phyloP scores from a whole-genome alignment of 1,140 invertebrate species.

The Eurytemora carolleeae region DNA sequence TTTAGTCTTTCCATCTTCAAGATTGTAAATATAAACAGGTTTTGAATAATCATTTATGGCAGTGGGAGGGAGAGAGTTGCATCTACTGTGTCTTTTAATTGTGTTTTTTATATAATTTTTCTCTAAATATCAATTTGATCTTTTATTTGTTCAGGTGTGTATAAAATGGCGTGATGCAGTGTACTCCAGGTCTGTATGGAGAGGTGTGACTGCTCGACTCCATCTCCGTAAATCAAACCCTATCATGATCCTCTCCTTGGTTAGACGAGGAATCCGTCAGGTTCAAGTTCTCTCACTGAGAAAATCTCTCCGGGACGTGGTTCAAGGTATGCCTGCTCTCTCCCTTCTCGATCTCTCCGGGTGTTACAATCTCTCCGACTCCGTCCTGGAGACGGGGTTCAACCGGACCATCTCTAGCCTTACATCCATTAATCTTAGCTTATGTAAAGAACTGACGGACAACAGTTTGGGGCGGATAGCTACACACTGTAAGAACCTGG shows the following conservation, averaged over 20 bases:
- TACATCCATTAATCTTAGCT: slow-evolving; percentile 57
- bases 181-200: slow-evolving; percentile 74
- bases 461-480: slow-evolving; percentile 56
- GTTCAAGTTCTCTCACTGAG: slow-evolving; percentile 70
- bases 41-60: too few relatives aligned
- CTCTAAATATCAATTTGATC: too few relatives aligned
- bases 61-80: too few relatives aligned
- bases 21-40: too few relatives aligned
- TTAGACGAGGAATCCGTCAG: slow-evolving; percentile 59
- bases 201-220: slow-evolving; percentile 68
- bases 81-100: too few relatives aligned
- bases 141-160: too few relatives aligned
- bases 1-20: too few relatives aligned
- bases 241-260: slow-evolving; percentile 59
- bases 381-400: slow-evolving; percentile 61
- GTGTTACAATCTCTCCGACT: slow-evolving; percentile 69
- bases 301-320: slow-evolving; percentile 60
- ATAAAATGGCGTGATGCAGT: slow-evolving; percentile 62
- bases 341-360: slow-evolving; percentile 71
- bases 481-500: slow-evolving; percentile 61
- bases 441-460: slow-evolving; percentile 86
- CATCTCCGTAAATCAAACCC: slow-evolving; percentile 61
- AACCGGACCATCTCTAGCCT: slow-evolving; percentile 42
- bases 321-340: slow-evolving; percentile 59
- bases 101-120: too few relatives aligned